A percentile compares a stretch with the other conserved stretches of the same genome.
phyloP scores from a whole-genome alignment of 1,140 invertebrate genomes.

The Grapholita molesta region DNA sequence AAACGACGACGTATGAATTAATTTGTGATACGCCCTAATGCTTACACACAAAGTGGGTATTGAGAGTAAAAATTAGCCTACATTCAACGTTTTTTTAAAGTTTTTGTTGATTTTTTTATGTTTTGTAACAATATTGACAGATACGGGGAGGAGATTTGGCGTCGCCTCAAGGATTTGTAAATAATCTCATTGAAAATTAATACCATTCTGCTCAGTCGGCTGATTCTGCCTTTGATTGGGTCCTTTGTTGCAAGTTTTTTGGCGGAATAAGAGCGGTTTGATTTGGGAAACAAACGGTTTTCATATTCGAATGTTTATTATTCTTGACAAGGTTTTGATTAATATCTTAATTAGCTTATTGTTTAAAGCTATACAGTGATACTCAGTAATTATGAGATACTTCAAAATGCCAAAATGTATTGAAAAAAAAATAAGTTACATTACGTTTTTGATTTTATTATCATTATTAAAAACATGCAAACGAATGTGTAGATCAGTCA shows the following conservation, averaged over 20 bases:
- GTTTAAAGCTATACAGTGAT: neutral
- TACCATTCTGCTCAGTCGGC: constrained; percentile 46
- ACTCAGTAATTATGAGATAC: no score
- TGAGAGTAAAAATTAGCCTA: constrained; percentile 73
- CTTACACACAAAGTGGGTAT: constrained; percentile 68
- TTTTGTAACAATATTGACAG: constrained; percentile 75
- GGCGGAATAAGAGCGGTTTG: constrained; percentile 39
- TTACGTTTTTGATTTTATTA: no score
- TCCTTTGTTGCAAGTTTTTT: constrained; percentile 63
- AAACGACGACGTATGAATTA: constrained; percentile 60
- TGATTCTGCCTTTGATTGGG: constrained; percentile 71
- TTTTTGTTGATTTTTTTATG: constrained; percentile 36
- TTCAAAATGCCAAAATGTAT: no score
- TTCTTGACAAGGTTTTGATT: constrained; percentile 5
- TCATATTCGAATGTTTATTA: constrained; percentile 23
- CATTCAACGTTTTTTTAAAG: constrained; percentile 55
- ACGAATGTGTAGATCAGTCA: no score
- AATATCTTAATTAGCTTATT: neutral
- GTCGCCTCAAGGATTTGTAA: constrained; percentile 62
- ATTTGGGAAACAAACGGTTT: constrained; percentile 41
- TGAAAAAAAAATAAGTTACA: no score
- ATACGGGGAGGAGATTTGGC: constrained; percentile 32
- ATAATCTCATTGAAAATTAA: constrained; percentile 75
- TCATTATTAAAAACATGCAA: no score
- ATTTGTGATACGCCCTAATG: constrained; percentile 72